Conservation (phyloP, 1,140 invertebrate genomes). For the Diabrotica undecimpunctata region DNA sequence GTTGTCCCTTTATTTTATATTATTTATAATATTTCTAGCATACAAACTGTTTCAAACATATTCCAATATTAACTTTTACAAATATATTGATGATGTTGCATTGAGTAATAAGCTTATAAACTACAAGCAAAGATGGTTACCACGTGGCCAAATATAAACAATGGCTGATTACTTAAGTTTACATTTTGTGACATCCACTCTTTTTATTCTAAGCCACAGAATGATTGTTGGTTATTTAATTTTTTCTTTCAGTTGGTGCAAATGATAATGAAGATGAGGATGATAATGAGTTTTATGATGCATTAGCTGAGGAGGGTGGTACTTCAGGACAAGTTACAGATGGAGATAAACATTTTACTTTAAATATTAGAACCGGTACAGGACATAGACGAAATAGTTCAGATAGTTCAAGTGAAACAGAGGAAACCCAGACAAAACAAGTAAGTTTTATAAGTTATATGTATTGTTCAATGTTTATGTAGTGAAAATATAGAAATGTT, state of each 20-base stretch:
- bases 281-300: constrained; percentile 91
- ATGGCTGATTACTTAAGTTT: too few species aligned
- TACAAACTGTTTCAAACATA: too few species aligned
- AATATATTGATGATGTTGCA: too few species aligned
- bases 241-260: constrained; percentile 45
- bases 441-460: constrained; percentile 26
- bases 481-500: background rate
- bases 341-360: constrained; percentile 60
- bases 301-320: constrained; percentile 64
- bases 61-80: too few species aligned
- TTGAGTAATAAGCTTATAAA: too few species aligned
- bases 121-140: too few species aligned
- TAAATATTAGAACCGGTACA: constrained; percentile 57
- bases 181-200: too few species aligned
- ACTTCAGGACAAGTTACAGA: constrained; percentile 46
- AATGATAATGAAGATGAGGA: constrained; percentile 78
- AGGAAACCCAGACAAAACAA: constrained; percentile 45
- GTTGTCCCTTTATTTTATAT: too few species aligned
- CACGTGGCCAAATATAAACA: too few species aligned
- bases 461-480: background rate
- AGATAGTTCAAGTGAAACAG: constrained; percentile 50
- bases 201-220: too few species aligned
- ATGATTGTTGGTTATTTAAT: too few species aligned
- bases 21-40: too few species aligned
- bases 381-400: constrained; percentile 45